phyloP scores from a whole-genome alignment of 2,888 invertebrate species.

The Noctua pronuba region DNA sequence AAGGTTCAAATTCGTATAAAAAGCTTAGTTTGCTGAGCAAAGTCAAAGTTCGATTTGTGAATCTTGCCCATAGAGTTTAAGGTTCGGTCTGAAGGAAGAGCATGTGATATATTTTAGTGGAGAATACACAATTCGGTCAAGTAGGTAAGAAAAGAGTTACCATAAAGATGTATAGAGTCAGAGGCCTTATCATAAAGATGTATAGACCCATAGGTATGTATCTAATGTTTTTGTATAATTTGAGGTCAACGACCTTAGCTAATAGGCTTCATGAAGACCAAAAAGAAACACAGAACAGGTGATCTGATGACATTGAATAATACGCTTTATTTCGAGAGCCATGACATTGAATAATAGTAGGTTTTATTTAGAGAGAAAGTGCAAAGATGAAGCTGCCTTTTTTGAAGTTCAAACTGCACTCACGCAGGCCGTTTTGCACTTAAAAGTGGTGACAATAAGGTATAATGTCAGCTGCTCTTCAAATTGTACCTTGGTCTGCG shows the following conservation, averaged over 20 bases:
- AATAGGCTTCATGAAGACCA: neutral
- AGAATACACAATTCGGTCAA: neutral
- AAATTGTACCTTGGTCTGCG: neutral
- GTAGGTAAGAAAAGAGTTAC: neutral
- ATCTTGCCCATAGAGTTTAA: neutral
- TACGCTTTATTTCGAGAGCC: neutral
- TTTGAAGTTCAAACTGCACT: neutral
- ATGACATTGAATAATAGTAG: neutral
- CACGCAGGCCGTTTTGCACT: neutral
- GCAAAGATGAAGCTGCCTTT: neutral
- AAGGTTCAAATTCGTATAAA: neutral
- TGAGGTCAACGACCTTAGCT: neutral
- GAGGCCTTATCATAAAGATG: constrained; percentile 4
- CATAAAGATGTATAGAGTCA: constrained; percentile 2
- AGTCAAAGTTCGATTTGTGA: neutral
- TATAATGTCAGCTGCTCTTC: neutral
- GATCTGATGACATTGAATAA: neutral
- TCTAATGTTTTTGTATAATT: constrained; percentile 2
- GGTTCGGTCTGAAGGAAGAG: neutral
- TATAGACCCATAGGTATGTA: neutral
- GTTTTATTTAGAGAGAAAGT: neutral
- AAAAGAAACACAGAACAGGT: neutral
- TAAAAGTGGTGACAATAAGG: neutral
- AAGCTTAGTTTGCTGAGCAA: neutral
- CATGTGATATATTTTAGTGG: neutral